Evolutionary conservation across 30 jellyfish, hydroid and myxozoan genomes (phyloP), one percentile per base, ranked within the genome.

Genomic region (Aurelia sp.): DNA sequence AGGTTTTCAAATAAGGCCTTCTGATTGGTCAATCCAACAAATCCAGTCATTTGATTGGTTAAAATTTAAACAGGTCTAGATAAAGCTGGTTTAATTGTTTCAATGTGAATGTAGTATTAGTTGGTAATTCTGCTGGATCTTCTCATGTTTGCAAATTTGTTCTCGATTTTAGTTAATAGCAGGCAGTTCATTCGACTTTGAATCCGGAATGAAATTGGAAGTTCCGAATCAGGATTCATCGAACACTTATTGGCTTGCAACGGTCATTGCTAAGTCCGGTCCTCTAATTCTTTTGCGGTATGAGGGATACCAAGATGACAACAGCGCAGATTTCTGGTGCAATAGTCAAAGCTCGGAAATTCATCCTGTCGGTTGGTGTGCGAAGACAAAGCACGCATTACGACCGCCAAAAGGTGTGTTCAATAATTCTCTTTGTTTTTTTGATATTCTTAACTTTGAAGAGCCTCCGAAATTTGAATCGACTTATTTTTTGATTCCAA

Each of bases 291-390:
- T 92, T 13, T 89, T 92, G 57, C 97, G 98, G 65, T 92, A 87
- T 76, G 98, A 92, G 62, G 98, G 98, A 37, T 92, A 87, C 83
- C 92, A 92, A 55, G 92, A 81, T 13, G 86, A 81, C 33, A 92
- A 84, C 63, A 87, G 88, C 60, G 96, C 92, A 0, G 98, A 92
- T 73, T 92, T 92, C 66, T 92, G 98, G 98, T 78, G 90, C 66
- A 92, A 87, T 71, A 75, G 94, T 22, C 87, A 66, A 50, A 76
- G 97, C 85, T 93, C 90, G 52, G 97, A 87, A 17, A 82, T 92
- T 70, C 98, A 92, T 66, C 98, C 98, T 66, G 98, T 92, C 20
- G 98, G 98, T 10, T 92, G 98, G 98, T 92, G 98, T 92, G 93
- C 98, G 33, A 81, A 91, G 60, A 92, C 91, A 23, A 87, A 87